phyloP scores from a whole-genome alignment of 2,113 vertebrate genomes.

The Myrmecobius fasciatus region DNA sequence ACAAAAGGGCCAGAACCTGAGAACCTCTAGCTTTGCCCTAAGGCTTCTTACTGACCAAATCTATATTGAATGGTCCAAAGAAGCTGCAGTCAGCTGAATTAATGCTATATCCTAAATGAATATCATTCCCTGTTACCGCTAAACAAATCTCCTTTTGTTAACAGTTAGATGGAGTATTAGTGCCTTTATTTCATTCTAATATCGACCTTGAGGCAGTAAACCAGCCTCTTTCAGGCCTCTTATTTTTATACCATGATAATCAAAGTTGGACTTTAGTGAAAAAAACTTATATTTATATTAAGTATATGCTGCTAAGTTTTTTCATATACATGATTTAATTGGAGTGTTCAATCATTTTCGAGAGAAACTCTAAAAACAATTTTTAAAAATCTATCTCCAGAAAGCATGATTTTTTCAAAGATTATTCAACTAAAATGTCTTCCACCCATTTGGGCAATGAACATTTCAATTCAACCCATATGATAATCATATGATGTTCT shows the following conservation, averaged over 20 bases:
- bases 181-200: neutral
- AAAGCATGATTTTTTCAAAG: constrained; percentile 18
- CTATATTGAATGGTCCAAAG: neutral
- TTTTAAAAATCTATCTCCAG: neutral
- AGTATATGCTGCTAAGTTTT: neutral
- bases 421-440: constrained; percentile 14
- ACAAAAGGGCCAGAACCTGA: neutral
- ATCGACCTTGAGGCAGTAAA: neutral
- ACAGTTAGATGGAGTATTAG: neutral
- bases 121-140: neutral
- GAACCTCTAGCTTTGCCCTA: neutral
- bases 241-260: neutral
- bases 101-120: neutral
- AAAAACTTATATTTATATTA: neutral
- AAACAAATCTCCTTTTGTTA: neutral
- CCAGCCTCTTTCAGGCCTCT: neutral
- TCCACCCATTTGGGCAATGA: neutral
- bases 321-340: neutral
- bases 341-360: neutral
- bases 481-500: constrained; percentile 33
- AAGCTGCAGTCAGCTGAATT: neutral
- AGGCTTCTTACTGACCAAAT: neutral
- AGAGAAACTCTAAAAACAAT: neutral
- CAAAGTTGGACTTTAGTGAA: neutral
- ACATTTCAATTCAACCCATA: constrained; percentile 44